phyloP scores from a whole-genome alignment of 2,113 vertebrate genomes.

The Cettia cetti region DNA sequence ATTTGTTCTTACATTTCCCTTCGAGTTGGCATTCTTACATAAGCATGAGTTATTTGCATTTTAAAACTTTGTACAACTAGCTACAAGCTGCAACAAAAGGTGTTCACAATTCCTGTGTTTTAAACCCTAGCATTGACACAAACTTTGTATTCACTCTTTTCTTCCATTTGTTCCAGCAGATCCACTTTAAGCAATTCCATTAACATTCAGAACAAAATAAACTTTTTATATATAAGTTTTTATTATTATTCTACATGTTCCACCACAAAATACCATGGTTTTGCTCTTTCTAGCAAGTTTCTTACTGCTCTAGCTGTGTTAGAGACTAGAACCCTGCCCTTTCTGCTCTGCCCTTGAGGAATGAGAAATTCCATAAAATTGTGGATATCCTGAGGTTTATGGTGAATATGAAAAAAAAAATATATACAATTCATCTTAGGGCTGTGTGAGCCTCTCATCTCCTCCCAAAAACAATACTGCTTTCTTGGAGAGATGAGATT shows the following conservation, averaged over 20 bases:
- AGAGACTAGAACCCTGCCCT: not conserved
- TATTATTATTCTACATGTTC: not conserved
- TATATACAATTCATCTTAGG: not conserved
- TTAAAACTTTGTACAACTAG: not conserved
- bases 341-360: not conserved
- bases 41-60: not conserved
- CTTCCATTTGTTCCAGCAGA: not conserved
- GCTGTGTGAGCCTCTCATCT: not conserved
- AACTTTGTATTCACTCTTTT: not conserved
- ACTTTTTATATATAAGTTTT: not conserved
- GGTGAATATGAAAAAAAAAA: not conserved
- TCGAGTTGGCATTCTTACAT: not conserved
- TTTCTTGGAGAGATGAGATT: not conserved
- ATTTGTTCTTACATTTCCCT: not conserved
- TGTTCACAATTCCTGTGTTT: not conserved
- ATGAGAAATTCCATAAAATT: not conserved
- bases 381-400: not conserved
- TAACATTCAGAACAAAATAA: not conserved
- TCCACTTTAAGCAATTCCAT: not conserved
- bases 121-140: not conserved
- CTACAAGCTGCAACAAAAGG: not conserved
- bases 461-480: not conserved
- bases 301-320: not conserved
- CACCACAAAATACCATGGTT: rapidly evolving
- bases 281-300: not conserved